A percentile compares a stretch with the other conserved stretches of the same genome.
Conservation (phyloP, 2,797 vertebrate species). For the Argyrosomus regius region DNA sequence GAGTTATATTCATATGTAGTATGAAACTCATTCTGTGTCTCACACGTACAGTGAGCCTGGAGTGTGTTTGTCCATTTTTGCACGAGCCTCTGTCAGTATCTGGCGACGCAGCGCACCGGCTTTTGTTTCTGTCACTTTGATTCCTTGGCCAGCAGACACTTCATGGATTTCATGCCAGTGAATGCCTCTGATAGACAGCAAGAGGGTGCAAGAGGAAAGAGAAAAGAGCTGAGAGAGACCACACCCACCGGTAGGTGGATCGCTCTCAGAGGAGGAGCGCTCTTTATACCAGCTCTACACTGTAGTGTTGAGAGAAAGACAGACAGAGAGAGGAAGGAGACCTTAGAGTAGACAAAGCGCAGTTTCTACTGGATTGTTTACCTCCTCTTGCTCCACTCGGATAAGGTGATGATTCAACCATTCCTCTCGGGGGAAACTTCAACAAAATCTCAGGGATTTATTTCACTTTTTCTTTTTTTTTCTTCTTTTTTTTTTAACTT, state of each 20-base stretch:
- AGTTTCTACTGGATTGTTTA: slow-evolving; percentile 44
- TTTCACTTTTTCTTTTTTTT: not conserved
- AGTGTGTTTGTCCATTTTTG: not conserved
- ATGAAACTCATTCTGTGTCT: no score
- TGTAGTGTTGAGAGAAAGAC: not conserved
- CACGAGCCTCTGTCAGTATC: slow-evolving; percentile 9
- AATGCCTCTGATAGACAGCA: slow-evolving; percentile 3
- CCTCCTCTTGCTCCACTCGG: slow-evolving; percentile 8
- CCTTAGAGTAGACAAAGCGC: slow-evolving; percentile 35
- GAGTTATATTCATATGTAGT: no score
- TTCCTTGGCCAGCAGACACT: not conserved
- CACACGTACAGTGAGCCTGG: not conserved
- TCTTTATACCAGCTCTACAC: not conserved
- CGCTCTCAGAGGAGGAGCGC: not conserved
- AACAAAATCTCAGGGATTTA: slow-evolving; percentile 22
- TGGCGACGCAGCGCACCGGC: slow-evolving; percentile 14
- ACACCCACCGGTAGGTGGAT: slow-evolving; percentile 13
- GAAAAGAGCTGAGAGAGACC: not conserved
- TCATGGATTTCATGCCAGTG: not conserved
- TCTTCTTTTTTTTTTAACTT: not conserved
- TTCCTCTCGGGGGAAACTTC: not conserved
- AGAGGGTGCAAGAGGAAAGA: slow-evolving; percentile 40
- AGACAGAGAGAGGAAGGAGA: slow-evolving; percentile 43
- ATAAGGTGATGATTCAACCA: slow-evolving; percentile 35
- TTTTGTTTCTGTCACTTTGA: not conserved